phyloP scores from a whole-genome alignment of 2,888 invertebrate species.

The Eristalinus aeneus region DNA sequence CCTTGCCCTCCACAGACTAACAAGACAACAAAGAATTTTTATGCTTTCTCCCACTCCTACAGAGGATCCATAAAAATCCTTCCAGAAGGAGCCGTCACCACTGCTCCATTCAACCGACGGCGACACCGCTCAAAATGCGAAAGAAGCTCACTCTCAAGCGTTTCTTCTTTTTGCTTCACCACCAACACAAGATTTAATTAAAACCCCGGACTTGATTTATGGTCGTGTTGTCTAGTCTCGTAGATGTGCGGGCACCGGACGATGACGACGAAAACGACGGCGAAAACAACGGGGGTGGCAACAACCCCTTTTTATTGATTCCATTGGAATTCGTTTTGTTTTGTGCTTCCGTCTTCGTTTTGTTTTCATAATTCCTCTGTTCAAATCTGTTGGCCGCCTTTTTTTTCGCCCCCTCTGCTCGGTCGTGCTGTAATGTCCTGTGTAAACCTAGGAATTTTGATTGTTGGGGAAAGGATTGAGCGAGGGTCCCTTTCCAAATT shows the following conservation, averaged over 20 bases:
- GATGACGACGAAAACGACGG: not conserved
- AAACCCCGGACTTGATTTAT: conserved; percentile 81
- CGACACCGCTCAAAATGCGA: not conserved
- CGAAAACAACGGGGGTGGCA: not conserved
- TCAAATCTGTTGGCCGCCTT: not conserved
- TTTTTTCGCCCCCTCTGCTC: not conserved
- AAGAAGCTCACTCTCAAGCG: conserved; percentile 23
- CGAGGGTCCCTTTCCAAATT: conserved; percentile 6
- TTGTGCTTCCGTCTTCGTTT: not conserved
- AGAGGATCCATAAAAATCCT: conserved; percentile 11
- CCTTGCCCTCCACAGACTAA: not conserved
- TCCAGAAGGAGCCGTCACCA: conserved; percentile 22
- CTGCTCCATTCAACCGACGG: not conserved
- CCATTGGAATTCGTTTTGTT: conserved; percentile 59
- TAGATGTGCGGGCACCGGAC: conserved; percentile 19
- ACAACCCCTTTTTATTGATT: conserved; percentile 62
- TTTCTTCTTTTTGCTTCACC: conserved; percentile 74
- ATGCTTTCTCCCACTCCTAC: not conserved
- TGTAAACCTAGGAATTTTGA: conserved; percentile 64
- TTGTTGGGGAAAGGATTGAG: conserved; percentile 32
- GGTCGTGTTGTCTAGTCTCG: conserved; percentile 74
- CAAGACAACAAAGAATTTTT: not conserved
- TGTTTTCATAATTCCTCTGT: conserved; percentile 25
- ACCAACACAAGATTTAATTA: conserved; percentile 82
- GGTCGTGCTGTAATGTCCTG: conserved; percentile 6